Conservation (phyloP, 2,797 vertebrate species). For the Naso thynnoides region DNA sequence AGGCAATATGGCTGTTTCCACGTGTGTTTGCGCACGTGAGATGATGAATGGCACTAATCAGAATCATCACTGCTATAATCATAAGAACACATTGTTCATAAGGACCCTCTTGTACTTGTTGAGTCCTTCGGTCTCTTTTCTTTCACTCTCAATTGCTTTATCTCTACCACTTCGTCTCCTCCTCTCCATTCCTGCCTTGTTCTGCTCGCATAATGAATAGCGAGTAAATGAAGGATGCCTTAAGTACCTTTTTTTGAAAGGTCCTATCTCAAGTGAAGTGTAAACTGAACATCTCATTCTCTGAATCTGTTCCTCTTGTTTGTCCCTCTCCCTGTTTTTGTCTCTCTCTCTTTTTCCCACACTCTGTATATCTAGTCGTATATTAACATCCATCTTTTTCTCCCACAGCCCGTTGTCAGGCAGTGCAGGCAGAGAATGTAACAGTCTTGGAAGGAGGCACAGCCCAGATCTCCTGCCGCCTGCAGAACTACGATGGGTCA, state of each 20-base stretch:
- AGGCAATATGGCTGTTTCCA: conserved; percentile 44
- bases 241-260: conserved; percentile 70
- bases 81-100: conserved; percentile 52
- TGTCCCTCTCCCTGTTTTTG: conserved; percentile 9
- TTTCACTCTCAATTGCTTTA: conserved; percentile 43
- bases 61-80: conserved; percentile 63
- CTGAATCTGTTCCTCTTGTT: conserved; percentile 26
- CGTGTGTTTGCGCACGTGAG: conserved; percentile 39
- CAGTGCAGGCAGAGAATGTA: conserved; percentile 94
- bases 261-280: conserved; percentile 48
- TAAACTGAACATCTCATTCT: conserved; percentile 47
- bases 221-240: conserved; percentile 66
- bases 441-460: conserved; percentile 92
- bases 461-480: conserved; percentile 92
- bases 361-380: conserved; percentile 1
- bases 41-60: conserved; percentile 66
- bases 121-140: conserved; percentile 46
- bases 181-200: conserved; percentile 16
- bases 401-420: conserved; percentile 85
- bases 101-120: conserved; percentile 53
- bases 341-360: conserved; percentile 15
- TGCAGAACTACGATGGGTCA: conserved; percentile 94
- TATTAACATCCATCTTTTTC: conserved; percentile 45
- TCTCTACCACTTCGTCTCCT: conserved; percentile 32
- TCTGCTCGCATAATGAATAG: conserved; percentile 63